Percentiles rank a stretch among this genome's conserved stretches.
These are phyloP conservation scores for Crypturellus undulatus DNA, from an alignment of 2,113 vertebrate species.

Conservation along the genomic window DNA sequence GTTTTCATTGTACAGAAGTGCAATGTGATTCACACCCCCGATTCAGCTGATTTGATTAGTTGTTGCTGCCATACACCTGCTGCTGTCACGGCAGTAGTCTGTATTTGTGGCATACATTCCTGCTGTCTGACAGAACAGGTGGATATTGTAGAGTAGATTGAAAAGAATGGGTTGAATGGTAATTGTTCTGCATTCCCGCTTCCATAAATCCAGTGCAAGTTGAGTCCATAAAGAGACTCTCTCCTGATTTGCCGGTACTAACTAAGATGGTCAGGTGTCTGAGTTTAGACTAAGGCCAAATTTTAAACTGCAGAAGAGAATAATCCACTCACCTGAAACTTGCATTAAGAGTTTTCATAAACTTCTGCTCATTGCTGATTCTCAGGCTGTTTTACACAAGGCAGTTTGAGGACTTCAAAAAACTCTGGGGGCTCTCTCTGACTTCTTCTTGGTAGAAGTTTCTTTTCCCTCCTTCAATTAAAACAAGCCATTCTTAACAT, in stretches of 20 bases:
- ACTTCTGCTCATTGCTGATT: neutral
- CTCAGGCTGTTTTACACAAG: neutral
- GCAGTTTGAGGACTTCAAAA: slow-evolving; percentile 7
- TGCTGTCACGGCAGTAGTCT: slow-evolving; percentile 58
- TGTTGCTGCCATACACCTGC: slow-evolving; percentile 60
- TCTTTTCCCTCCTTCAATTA: slow-evolving; percentile 60
- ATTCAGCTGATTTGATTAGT: slow-evolving; percentile 63
- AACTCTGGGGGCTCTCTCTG: slow-evolving; percentile 27
- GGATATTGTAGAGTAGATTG: slow-evolving; percentile 59
- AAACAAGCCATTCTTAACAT: slow-evolving; percentile 61
- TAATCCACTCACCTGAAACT: neutral
- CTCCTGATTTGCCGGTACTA: slow-evolving; percentile 7
- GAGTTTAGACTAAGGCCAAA: neutral
- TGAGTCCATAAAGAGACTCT: slow-evolving; percentile 16
- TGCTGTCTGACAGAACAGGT: slow-evolving; percentile 65
- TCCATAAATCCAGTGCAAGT: slow-evolving; percentile 14
- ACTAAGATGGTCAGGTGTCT: neutral
- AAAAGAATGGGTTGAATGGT: slow-evolving; percentile 63
- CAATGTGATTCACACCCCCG: slow-evolving; percentile 20
- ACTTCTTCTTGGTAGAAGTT: slow-evolving; percentile 48
- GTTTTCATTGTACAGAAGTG: slow-evolving; percentile 1
- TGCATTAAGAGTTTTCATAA: neutral
- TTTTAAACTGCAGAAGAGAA: slow-evolving; percentile 5
- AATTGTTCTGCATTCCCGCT: slow-evolving; percentile 59
- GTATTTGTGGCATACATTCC: slow-evolving; percentile 46